Base-by-base conservation (phyloP, 1,140 invertebrate species). In the Bombus vancouverensis region DNA sequence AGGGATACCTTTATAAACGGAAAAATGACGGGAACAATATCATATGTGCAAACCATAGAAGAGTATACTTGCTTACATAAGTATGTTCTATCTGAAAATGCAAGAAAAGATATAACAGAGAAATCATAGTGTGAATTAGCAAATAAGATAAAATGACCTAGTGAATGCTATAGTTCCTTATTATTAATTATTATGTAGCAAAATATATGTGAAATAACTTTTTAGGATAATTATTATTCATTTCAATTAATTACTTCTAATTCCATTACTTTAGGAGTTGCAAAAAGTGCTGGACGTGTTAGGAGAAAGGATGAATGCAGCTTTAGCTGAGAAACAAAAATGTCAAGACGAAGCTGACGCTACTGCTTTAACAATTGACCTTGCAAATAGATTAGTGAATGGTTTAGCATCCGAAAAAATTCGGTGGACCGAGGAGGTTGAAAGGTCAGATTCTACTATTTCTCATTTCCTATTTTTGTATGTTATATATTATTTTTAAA, bases 401-500 rank as follows among this genome's bases (percentile, higher is more conserved):
- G 98, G 99, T 57, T 95, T 99, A 72, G 98, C 98, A 2, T 99
- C 98, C 0, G 98, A 99, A 93, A 99, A 99, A 95, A 96, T 98
- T 71, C 96, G 97, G 87, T 97, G 98, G 98, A 96, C 96, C 47
- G 96, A 97, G 70, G 97, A 97, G 25, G 97, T 98, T 2, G 95
- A 95, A 57, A 93, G 96, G 96, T 95, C 91, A 93, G 89, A 84
- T 78, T 37, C 32, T 71, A 65, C 37, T 6, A 73, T 37, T 68
- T 44, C 28, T 32, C 32, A 32, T 32, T 32, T 32, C 32, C 32
- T 32, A 32, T 32, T 32, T 32, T 32, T 32, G 32, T 32, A 32
- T 28, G 47, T 53, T 6, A 53, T 22, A 53, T 53, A 53, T 53
- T 53, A 53, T 22, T 22, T 53, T 53, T 6, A 28, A 71, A 8